Evolutionary conservation across 2,797 vertebrate genomes (phyloP), one percentile per base, ranked within the genome.

Genomic region (Chrosomus eos): DNA sequence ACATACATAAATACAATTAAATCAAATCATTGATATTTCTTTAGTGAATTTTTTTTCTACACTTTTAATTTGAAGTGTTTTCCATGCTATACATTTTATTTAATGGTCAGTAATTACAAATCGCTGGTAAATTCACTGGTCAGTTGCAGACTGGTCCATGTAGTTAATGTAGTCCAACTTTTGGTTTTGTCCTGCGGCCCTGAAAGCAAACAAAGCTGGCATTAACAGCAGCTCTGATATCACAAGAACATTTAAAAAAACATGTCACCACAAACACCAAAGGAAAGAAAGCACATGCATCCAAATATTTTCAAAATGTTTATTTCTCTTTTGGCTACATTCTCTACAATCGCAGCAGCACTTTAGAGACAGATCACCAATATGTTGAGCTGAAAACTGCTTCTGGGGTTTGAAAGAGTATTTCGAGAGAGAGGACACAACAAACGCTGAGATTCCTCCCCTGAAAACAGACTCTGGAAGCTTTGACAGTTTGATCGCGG

Each of bases 291-390:
- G 38, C 83, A 84, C 45, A 51, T 66, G 68, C 77, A 80, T 85
- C 75, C 73, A 87, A 85, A 85, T 88, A 82, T 76, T 82, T 88
- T 83, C 62, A 76, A 71, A 85, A 80, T 82, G 53, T 89, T 89
- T 89, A 89, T 89, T 88, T 95, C 93, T 95, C 93, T 94, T 96
- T 95, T 94, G 95, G 95, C 96, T 97, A 97, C 95, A 96, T 96
- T 96, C 96, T 96, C 96, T 96, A 96, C 95, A 95, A 95, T 95
- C 95, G 95, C 96, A 96, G 96, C 96, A 97, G 96, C 96, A 96
- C 95, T 95, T 95, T 93, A 94, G 94, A 95, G 94, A 96, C 95
- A 95, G 93, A 94, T 94, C 94, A 93, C 94, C 91, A 95, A 45
- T 93, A 94, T 78, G 91, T 92, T 95, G 72, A 84, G 77, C 82